Percentiles rank a stretch among this genome's conserved stretches.
Evolutionary conservation across 2,797 vertebrate genomes (phyloP).

Genomic region (Lithobates sylvaticus): DNA sequence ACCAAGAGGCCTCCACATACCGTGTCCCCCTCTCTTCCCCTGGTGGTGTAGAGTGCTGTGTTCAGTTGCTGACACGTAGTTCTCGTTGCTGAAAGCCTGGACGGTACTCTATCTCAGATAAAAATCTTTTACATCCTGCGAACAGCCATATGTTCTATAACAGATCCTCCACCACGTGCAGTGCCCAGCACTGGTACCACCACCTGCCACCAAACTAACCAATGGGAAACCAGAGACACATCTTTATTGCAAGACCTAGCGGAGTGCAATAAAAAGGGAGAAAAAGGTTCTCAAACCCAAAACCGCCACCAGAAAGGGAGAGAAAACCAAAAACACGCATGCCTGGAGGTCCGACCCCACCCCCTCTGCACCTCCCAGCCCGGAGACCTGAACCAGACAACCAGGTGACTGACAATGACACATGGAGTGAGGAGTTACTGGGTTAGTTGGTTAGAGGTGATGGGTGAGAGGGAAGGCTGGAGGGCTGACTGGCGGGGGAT

Average conservation of each 20-base stretch:
- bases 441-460: constrained; percentile 51
- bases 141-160: background rate
- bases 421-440: constrained; percentile 17
- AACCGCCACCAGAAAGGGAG: constrained; percentile 1
- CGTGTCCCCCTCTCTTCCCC: background rate
- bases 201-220: background rate
- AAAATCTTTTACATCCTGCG: background rate
- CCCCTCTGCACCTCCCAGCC: background rate
- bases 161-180: background rate
- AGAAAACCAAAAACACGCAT: constrained; percentile 37
- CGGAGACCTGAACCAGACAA: constrained; percentile 22
- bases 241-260: constrained; percentile 5
- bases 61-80: constrained; percentile 17
- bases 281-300: background rate
- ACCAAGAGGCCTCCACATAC: background rate
- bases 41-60: background rate
- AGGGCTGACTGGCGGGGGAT: constrained; percentile 37
- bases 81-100: background rate
- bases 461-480: constrained; percentile 24
- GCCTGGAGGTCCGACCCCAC: constrained; percentile 11
- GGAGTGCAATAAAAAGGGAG: constrained; percentile 9
- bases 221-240: background rate
- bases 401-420: constrained; percentile 33
- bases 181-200: constrained; percentile 6
- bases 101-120: background rate